Conservation (phyloP, 2,888 invertebrate genomes). For the Drosophila putrida region DNA sequence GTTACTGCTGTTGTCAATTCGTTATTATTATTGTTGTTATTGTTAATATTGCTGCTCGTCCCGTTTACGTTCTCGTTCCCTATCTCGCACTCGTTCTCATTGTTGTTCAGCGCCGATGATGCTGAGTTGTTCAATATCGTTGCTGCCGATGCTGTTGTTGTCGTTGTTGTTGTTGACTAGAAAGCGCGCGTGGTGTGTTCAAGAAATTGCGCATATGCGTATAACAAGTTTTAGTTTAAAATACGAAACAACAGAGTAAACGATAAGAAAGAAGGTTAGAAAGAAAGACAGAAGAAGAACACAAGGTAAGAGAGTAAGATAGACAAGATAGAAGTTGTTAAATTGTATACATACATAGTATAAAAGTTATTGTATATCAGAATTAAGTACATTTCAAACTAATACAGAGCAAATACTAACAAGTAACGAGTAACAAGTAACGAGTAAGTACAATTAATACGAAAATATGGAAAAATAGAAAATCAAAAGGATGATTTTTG, state of each 20-base stretch:
- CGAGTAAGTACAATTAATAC: slow-evolving; percentile 24
- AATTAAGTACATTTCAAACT: slow-evolving; percentile 24
- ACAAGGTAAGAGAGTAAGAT: slow-evolving; percentile 72
- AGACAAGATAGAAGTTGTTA: slow-evolving; percentile 32
- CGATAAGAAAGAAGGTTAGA: slow-evolving; percentile 68
- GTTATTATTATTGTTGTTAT: slow-evolving; percentile 45
- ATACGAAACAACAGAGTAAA: slow-evolving; percentile 62
- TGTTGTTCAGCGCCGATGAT: slow-evolving; percentile 68
- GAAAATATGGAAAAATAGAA: slow-evolving; percentile 6
- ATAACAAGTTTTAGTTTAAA: slow-evolving; percentile 53
- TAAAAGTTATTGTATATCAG: slow-evolving; percentile 9
- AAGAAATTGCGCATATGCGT: slow-evolving; percentile 51
- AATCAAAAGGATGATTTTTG: slow-evolving; percentile 1
- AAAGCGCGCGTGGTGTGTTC: slow-evolving; percentile 39
- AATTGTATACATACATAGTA: slow-evolving; percentile 11
- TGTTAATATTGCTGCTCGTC: slow-evolving; percentile 53
- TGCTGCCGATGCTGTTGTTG: slow-evolving; percentile 49
- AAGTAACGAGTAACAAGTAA: slow-evolving; percentile 46
- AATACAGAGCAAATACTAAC: slow-evolving; percentile 51
- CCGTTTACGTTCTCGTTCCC: slow-evolving; percentile 26
- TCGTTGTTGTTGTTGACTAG: slow-evolving; percentile 68
- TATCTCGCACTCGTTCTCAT: slow-evolving; percentile 49
- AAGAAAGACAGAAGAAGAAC: slow-evolving; percentile 48
- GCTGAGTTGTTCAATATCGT: slow-evolving; percentile 60
- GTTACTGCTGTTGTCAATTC: slow-evolving; percentile 28